Percentiles rank a stretch among this genome's conserved stretches.
These are phyloP conservation scores for Hormiphora californensis DNA, from an alignment of 37 sponge, comb jelly and placozoan genomes.

Conservation along the genomic window DNA sequence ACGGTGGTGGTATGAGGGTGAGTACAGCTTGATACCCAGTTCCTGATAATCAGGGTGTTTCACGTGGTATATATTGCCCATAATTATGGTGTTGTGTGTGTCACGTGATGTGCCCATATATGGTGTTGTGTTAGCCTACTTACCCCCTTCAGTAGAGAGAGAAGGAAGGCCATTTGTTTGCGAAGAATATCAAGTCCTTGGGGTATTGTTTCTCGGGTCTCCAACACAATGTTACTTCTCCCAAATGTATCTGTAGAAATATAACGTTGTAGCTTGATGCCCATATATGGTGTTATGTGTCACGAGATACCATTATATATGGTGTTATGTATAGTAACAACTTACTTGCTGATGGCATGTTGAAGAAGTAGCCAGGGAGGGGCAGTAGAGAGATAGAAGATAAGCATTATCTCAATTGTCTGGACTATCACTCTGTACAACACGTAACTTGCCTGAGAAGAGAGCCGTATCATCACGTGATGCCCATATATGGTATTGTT, in stretches of 20 bases:
- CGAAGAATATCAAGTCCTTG: neutral
- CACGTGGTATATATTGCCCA: no score
- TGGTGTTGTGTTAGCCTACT: no score
- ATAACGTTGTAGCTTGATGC: neutral
- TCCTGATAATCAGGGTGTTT: no score
- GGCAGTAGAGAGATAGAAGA: conserved; percentile 44
- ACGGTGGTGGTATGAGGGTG: no score
- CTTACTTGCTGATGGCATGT: neutral
- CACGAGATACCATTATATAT: neutral
- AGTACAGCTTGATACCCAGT: no score
- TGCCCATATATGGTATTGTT: no score
- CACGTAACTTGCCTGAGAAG: conserved; percentile 28
- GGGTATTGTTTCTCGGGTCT: conserved; percentile 2
- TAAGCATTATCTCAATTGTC: neutral
- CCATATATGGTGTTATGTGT: neutral
- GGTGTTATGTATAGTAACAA: neutral
- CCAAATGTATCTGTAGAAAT: neutral
- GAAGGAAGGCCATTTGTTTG: neutral
- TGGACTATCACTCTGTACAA: neutral
- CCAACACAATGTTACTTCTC: neutral
- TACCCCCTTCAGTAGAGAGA: conserved; percentile 12
- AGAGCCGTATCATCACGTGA: no score
- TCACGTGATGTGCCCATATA: no score
- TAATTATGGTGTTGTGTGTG: no score
- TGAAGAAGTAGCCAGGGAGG: neutral